A percentile compares a stretch with the other conserved stretches of the same genome.
Conservation (phyloP, 1,140 invertebrate genomes). For the Drosophila aff. region DNA sequence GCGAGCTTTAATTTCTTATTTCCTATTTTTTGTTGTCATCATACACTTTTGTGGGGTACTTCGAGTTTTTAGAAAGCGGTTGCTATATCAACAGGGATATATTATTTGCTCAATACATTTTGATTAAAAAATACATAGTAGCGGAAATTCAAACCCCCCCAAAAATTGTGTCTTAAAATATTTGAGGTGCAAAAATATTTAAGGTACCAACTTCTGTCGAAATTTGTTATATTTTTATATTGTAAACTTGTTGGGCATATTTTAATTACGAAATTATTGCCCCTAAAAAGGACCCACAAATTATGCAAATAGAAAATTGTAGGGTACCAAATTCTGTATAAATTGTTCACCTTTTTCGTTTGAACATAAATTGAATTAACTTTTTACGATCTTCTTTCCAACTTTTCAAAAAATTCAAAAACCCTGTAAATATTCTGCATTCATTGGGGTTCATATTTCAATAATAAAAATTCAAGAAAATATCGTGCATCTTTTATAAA, state of each 20-base stretch:
- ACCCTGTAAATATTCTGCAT: no score
- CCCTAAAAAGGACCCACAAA: no score
- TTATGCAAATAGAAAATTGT: no score
- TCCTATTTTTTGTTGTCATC: constrained; percentile 6
- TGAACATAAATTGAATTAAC: not conserved
- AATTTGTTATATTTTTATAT: not conserved
- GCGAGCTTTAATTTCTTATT: constrained; percentile 14
- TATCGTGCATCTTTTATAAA: no score
- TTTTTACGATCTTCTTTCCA: not conserved
- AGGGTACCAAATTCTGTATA: no score
- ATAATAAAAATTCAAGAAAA: no score
- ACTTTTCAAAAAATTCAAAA: no score
- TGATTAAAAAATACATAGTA: not conserved
- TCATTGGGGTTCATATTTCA: no score
- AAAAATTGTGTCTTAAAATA: not conserved
- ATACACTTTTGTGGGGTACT: not conserved
- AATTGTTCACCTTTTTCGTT: no score
- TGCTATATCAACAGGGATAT: not conserved
- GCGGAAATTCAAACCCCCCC: not conserved
- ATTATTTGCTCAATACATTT: not conserved
- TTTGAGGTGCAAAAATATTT: not conserved
- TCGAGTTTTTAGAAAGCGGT: not conserved
- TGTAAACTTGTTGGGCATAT: no score
- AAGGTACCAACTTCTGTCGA: not conserved
- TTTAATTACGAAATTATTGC: no score